Evolutionary conservation across 2,888 invertebrate species (phyloP).

Genomic region (Nasonovia ribisnigri): DNA sequence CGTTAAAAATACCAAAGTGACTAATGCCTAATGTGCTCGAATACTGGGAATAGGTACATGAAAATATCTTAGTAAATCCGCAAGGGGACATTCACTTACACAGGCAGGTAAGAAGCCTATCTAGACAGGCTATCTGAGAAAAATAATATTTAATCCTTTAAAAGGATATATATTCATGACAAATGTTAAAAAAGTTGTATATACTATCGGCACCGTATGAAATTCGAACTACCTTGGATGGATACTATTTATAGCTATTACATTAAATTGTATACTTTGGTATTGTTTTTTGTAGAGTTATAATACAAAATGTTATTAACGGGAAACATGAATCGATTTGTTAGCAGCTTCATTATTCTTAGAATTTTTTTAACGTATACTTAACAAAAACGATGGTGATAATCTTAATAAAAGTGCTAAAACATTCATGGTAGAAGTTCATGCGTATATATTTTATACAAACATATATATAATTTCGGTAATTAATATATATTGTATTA

Average conservation of each 20-base stretch:
- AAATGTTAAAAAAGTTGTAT: background rate
- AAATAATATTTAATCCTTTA: conserved; percentile 13
- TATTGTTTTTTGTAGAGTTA: background rate
- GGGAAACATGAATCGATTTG: background rate
- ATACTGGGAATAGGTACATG: background rate
- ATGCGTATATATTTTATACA: background rate
- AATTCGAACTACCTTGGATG: background rate
- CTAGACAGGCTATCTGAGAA: background rate
- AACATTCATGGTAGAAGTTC: background rate
- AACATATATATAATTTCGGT: background rate
- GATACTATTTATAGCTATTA: background rate
- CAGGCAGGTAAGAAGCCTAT: background rate
- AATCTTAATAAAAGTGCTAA: background rate
- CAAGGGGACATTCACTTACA: background rate
- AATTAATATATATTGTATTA: background rate
- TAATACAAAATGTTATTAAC: background rate
- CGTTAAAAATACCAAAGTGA: background rate
- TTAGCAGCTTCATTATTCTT: background rate
- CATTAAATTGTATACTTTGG: background rate
- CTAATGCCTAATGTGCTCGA: background rate
- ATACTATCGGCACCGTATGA: background rate
- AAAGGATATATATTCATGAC: background rate
- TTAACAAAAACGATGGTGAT: background rate
- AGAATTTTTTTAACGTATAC: too few species aligned
- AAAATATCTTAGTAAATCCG: background rate